Base-by-base conservation (phyloP, 1,140 invertebrate species). In the Eupristina koningsbergeri region DNA sequence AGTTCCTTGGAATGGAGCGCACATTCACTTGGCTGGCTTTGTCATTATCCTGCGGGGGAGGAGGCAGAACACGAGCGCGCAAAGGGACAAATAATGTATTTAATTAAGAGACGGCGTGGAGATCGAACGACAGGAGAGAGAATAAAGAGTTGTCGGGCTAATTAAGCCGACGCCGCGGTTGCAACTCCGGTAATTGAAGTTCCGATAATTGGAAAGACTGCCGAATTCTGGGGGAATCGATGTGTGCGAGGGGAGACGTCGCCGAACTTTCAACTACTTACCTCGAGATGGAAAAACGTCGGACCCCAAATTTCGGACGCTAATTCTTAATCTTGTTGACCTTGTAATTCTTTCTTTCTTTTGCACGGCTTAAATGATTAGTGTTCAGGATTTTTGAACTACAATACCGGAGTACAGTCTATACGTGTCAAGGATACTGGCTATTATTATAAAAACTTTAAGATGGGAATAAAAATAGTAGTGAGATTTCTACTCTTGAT, bases 151-250 rank as follows among this genome's bases (percentile, higher is more conserved):
- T 19, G 39, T 19, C 17, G 26, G 69, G 64, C 64, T 83, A 79
- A 79, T 83, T 78, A 79, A 78, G 64, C 31, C 71, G 47, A 79
- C 61, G 64, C 31, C 71, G 47, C 13, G 31, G 61, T 31, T 45
- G 11, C 34, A 45, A 15, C 29, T 47, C 67, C 50, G 75, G 67
- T 83, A 83, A 83, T 83, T 83, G 67, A 78, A 83, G 41, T 26
- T 61, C 53, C 76, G 45, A 73, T 83, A 83, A 83, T 83, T 83
- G 75, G 50, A 83, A 71, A 79, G 82, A 83, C 73, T 83, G 75
- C 50, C 50, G 67, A 69, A 78, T 78, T 50, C 73, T 36, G 39
- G 45, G 26, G 22, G 34, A n/a, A n/a, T 31, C 29, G n/a, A 34
- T 31, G 17, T 31, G n/a, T 64, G n/a, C 61, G n/a, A 31, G 19